These are phyloP conservation scores for Odontamblyopus lacepedii DNA, from an alignment of 2,797 vertebrate species.

Conservation along the genomic window DNA sequence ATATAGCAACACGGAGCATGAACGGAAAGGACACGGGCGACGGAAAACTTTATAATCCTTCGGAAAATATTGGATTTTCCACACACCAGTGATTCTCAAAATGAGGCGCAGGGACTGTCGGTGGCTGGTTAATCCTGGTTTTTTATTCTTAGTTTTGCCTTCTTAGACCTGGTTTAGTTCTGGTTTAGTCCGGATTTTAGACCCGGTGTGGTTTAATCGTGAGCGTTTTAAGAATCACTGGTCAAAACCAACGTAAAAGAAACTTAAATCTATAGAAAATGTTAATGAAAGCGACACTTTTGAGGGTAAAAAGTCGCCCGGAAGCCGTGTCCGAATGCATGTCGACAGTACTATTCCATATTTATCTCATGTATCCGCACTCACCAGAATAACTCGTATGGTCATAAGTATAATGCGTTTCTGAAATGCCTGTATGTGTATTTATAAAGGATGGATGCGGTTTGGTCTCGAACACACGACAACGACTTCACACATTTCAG, in stretches of 20 bases:
- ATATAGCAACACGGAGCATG: constrained; percentile 9
- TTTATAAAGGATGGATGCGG: constrained; percentile 70
- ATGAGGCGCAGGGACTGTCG: background rate
- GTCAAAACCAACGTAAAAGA: background rate
- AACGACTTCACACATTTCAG: constrained; percentile 73
- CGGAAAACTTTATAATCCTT: constrained; percentile 25
- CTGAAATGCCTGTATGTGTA: constrained; percentile 65
- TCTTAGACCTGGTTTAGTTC: background rate
- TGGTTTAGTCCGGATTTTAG: background rate
- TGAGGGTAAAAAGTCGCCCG: background rate
- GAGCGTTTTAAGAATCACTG: background rate
- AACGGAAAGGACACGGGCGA: constrained; percentile 30
- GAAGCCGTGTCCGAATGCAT: constrained; percentile 8
- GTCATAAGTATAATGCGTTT: constrained; percentile 1
- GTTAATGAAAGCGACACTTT: background rate
- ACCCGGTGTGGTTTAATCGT: background rate
- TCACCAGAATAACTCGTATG: constrained; percentile 8
- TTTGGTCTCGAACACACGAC: constrained; percentile 58
- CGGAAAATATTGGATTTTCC: background rate
- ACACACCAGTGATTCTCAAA: background rate
- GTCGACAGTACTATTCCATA: constrained; percentile 3
- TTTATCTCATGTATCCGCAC: constrained; percentile 59
- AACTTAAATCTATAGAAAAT: too few species aligned
- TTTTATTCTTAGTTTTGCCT: background rate
- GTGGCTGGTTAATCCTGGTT: background rate